Conservation (phyloP, 2,113 vertebrate genomes). For the Onychostoma macrolepis region DNA sequence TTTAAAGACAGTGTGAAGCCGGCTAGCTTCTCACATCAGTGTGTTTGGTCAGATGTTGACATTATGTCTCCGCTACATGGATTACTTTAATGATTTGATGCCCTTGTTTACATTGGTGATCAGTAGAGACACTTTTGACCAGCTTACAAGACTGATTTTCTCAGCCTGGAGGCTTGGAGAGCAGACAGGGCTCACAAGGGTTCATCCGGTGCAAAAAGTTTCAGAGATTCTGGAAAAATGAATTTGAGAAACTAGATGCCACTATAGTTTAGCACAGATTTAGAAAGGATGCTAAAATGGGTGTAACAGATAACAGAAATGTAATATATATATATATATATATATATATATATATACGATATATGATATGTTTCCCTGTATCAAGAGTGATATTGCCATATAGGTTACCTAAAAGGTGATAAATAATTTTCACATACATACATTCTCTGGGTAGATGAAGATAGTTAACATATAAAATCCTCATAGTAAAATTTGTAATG, state of each 20-base stretch:
- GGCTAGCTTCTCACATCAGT: constrained; percentile 31
- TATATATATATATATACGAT: too few relatives aligned
- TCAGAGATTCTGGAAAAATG: background rate
- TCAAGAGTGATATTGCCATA: background rate
- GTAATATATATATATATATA: too few relatives aligned
- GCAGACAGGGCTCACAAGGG: background rate
- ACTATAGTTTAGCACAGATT: background rate
- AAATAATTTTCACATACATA: background rate
- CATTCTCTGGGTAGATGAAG: too few relatives aligned
- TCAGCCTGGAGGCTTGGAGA: background rate
- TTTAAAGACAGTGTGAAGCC: constrained; percentile 24
- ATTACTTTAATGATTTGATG: constrained; percentile 43
- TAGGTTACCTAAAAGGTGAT: background rate
- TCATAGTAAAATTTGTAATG: too few relatives aligned
- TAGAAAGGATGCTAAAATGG: background rate
- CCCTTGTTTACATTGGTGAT: constrained; percentile 30
- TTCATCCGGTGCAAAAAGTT: background rate
- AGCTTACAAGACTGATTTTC: background rate
- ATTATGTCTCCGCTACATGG: background rate
- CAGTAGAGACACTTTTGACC: constrained; percentile 2
- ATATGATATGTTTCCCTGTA: background rate
- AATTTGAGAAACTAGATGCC: background rate
- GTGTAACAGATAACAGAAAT: background rate
- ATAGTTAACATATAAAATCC: too few relatives aligned
- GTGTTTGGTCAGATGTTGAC: constrained; percentile 21